These are phyloP conservation scores for Leptosomus discolor DNA, from an alignment of 2,113 vertebrate species.

Conservation along the genomic window DNA sequence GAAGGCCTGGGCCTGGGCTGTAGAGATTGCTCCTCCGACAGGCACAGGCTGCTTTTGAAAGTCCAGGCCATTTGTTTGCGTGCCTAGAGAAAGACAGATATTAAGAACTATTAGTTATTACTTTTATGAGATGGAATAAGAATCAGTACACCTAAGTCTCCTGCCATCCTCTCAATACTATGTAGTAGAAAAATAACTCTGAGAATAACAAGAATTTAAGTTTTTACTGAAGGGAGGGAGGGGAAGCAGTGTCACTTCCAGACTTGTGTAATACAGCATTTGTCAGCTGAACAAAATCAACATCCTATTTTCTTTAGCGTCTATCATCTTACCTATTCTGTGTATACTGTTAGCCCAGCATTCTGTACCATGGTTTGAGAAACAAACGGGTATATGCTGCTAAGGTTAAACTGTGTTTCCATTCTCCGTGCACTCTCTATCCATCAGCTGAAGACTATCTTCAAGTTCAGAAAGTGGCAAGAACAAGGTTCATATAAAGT, in stretches of 20 bases:
- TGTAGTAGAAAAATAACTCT: neutral
- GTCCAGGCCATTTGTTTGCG: conserved; percentile 97
- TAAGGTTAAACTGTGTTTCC: neutral
- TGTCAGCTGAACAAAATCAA: neutral
- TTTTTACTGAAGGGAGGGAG: neutral
- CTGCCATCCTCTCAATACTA: neutral
- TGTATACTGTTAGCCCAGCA: neutral
- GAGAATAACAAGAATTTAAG: neutral
- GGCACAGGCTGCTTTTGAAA: conserved; percentile 94
- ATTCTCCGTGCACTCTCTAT: neutral
- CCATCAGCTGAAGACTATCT: neutral
- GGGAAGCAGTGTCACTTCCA: neutral
- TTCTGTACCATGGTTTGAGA: neutral
- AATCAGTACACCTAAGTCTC: neutral
- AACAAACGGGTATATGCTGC: neutral
- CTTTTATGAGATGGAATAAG: neutral
- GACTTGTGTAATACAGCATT: neutral
- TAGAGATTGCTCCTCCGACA: conserved; percentile 89
- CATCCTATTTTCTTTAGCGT: neutral
- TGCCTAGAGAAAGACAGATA: conserved; percentile 76
- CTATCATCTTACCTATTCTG: neutral
- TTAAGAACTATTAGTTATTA: neutral
- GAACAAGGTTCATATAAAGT: neutral
- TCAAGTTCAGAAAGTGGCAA: neutral
- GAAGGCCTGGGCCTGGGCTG: conserved; percentile 97